phyloP scores from a whole-genome alignment of 2,888 invertebrate genomes.

The Hedya salicella region DNA sequence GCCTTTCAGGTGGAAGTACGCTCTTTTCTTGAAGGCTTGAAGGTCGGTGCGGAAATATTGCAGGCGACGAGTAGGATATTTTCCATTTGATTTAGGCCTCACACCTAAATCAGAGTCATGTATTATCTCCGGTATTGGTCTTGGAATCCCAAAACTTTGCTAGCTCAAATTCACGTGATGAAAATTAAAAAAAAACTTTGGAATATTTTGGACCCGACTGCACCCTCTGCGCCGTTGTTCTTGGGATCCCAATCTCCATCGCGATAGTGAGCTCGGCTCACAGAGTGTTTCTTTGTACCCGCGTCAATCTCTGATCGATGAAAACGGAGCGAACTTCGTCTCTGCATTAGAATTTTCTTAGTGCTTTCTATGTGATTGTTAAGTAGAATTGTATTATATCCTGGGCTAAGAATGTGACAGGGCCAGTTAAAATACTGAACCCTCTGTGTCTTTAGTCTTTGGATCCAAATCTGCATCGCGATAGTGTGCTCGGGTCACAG shows the following conservation, averaged over 20 bases:
- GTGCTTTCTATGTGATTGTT: neutral
- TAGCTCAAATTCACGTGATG: too few relatives aligned
- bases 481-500: slow-evolving; percentile 39
- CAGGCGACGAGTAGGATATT: too few relatives aligned
- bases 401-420: neutral
- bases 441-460: slow-evolving; percentile 16
- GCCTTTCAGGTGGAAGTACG: too few relatives aligned
- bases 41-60: too few relatives aligned
- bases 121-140: too few relatives aligned
- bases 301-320: slow-evolving; percentile 46
- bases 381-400: neutral
- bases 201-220: neutral
- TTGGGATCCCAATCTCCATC: slow-evolving; percentile 24
- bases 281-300: slow-evolving; percentile 46
- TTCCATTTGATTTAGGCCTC: too few relatives aligned
- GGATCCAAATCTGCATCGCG: slow-evolving; percentile 28
- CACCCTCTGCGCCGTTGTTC: slow-evolving; percentile 5
- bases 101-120: too few relatives aligned
- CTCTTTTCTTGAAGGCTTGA: too few relatives aligned
- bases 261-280: slow-evolving; percentile 30
- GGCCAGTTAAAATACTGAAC: neutral
- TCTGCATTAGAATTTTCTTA: neutral
- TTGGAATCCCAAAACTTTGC: too few relatives aligned
- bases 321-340: slow-evolving; percentile 13
- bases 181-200: too few relatives aligned